Percentiles rank a stretch among this genome's conserved stretches.
Conservation (phyloP, 2,888 invertebrate genomes). For the Lasioglossum villosulum region DNA sequence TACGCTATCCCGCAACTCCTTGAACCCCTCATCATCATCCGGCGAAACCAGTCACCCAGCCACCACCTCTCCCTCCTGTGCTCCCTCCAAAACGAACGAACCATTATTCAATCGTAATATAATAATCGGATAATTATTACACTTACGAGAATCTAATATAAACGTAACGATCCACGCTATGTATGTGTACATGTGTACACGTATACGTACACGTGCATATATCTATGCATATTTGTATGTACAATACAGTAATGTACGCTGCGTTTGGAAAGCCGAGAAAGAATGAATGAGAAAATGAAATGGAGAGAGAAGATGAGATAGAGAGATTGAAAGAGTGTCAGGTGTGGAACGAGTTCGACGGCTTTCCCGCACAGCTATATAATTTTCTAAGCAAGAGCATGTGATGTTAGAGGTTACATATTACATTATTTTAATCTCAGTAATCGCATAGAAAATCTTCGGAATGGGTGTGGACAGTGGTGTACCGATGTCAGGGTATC, state of each 20-base stretch:
- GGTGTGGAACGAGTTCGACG: slow-evolving; percentile 18
- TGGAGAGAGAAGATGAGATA: not conserved
- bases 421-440: slow-evolving; percentile 69
- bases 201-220: slow-evolving; percentile 39
- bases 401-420: slow-evolving; percentile 77
- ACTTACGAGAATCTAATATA: slow-evolving; percentile 65
- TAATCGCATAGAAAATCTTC: slow-evolving; percentile 63
- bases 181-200: slow-evolving; percentile 57
- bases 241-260: slow-evolving; percentile 45
- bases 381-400: slow-evolving; percentile 76
- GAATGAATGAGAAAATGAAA: slow-evolving; percentile 21
- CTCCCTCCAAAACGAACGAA: slow-evolving; percentile 29
- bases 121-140: slow-evolving; percentile 65
- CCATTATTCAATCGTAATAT: slow-evolving; percentile 62
- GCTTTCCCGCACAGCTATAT: slow-evolving; percentile 68
- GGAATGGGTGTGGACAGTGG: slow-evolving; percentile 56
- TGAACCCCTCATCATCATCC: slow-evolving; percentile 9
- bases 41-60: slow-evolving; percentile 14
- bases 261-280: slow-evolving; percentile 49
- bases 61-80: not conserved
- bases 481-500: slow-evolving; percentile 61
- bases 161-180: slow-evolving; percentile 54
- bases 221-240: slow-evolving; percentile 51
- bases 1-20: slow-evolving; percentile 22
- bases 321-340: not conserved